Conservation (phyloP, 2,888 invertebrate genomes). For the Drosophila fungiperda region DNA sequence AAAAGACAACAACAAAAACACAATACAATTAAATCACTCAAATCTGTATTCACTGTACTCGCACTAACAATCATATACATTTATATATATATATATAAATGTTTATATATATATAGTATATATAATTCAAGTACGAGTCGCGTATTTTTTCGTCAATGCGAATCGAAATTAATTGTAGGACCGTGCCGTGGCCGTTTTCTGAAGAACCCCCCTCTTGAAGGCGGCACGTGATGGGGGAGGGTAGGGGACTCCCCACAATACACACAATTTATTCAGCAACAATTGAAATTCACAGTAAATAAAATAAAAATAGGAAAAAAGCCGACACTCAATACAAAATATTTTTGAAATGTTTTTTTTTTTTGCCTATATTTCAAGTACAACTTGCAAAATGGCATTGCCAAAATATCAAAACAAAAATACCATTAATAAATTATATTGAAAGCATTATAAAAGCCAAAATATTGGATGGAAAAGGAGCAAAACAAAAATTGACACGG, state of each 20-base stretch:
- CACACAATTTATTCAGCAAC: conserved; percentile 45
- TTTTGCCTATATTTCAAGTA: conserved; percentile 48
- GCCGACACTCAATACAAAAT: conserved; percentile 12
- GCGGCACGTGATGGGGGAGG: background rate
- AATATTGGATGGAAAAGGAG: conserved; percentile 17
- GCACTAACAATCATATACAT: background rate
- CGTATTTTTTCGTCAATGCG: conserved; percentile 69
- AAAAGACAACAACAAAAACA: conserved; percentile 1
- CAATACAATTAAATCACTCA: conserved; percentile 13
- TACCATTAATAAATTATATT: conserved; percentile 26
- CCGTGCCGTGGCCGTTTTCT: conserved; percentile 37
- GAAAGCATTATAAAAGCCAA: conserved; percentile 29
- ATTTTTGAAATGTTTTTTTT: conserved; percentile 18
- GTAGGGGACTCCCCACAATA: background rate
- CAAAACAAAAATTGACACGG: conserved; percentile 6
- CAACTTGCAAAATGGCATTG: conserved; percentile 49
- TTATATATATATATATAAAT: conserved; percentile 16
- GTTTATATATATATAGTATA: conserved; percentile 1
- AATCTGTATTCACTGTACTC: conserved; percentile 27
- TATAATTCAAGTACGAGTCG: conserved; percentile 64
- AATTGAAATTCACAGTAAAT: conserved; percentile 57
- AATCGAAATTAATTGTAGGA: conserved; percentile 72
- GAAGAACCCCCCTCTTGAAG: conserved; percentile 1
- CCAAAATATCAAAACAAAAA: conserved; percentile 30
- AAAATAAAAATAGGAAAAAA: conserved; percentile 37